Evolutionary conservation across 2,797 vertebrate species (phyloP).

Genomic region (Pseudochirops cupreus): DNA sequence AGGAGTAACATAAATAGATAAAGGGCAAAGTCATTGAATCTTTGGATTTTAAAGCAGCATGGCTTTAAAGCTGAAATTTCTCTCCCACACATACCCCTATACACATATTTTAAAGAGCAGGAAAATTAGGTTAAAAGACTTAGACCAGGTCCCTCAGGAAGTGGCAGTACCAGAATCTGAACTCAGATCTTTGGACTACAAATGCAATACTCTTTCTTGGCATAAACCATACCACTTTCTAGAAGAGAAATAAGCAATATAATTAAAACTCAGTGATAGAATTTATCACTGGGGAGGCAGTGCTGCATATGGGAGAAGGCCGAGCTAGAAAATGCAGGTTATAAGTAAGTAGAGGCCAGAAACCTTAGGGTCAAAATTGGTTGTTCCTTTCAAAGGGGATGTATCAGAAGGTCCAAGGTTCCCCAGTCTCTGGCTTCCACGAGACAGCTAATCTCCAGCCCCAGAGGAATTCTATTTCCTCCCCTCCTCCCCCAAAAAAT

Average conservation of each 20-base stretch:
- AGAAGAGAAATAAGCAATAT: neutral
- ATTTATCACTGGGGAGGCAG: conserved; percentile 69
- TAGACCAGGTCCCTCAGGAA: neutral
- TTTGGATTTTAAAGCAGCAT: neutral
- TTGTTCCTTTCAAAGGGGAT: neutral
- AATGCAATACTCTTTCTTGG: neutral
- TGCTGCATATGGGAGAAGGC: conserved; percentile 68
- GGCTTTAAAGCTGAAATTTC: neutral
- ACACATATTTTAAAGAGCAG: neutral
- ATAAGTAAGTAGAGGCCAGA: neutral
- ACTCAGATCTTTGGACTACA: neutral
- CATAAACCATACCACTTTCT: neutral
- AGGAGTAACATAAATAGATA: neutral
- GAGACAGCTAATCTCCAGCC: neutral
- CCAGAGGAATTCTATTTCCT: neutral
- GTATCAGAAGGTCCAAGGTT: neutral
- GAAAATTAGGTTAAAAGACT: neutral
- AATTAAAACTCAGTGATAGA: neutral
- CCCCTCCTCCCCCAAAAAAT: neutral
- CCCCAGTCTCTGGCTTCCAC: neutral
- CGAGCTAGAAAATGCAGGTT: neutral
- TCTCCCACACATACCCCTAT: neutral
- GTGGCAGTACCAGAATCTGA: neutral
- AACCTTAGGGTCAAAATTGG: neutral
- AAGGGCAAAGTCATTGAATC: neutral